Conservation (phyloP, 2,888 invertebrate genomes). For the Aphelenchoides bicaudatus region DNA sequence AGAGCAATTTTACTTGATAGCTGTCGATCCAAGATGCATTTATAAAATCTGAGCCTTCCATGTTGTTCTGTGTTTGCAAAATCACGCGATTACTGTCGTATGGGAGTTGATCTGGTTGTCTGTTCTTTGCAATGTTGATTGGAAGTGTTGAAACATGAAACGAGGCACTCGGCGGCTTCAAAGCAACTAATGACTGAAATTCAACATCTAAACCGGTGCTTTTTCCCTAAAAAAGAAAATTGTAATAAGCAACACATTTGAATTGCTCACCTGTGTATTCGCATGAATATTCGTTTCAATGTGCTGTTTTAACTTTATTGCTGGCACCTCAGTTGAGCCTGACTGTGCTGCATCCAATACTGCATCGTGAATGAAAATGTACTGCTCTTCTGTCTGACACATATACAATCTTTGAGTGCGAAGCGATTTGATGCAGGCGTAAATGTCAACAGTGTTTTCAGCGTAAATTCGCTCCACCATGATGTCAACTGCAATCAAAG, state of each 20-base stretch:
- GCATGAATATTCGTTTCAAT: conserved; percentile 63
- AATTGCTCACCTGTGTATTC: background rate
- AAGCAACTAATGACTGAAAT: conserved; percentile 78
- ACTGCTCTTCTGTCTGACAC: conserved; percentile 75
- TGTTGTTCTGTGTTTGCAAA: conserved; percentile 67
- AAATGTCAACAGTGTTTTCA: conserved; percentile 96
- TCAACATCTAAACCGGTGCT: conserved; percentile 13
- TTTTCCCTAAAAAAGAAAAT: conserved; percentile 5
- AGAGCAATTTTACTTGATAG: conserved; percentile 38
- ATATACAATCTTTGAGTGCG: conserved; percentile 97
- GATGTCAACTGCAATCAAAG: conserved; percentile 97
- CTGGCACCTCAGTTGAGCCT: conserved; percentile 89
- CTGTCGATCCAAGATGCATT: conserved; percentile 96
- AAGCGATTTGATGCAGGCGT: conserved; percentile 95
- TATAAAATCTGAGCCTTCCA: conserved; percentile 80
- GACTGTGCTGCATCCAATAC: conserved; percentile 92
- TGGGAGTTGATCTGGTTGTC: conserved; percentile 93
- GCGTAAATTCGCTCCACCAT: conserved; percentile 95
- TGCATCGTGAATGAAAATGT: conserved; percentile 98
- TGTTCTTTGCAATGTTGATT: conserved; percentile 95
- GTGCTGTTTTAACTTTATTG: conserved; percentile 86
- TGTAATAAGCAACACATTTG: background rate
- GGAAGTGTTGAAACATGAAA: conserved; percentile 93
- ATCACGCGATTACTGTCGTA: conserved; percentile 82
- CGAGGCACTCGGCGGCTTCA: conserved; percentile 86